Percentiles rank a stretch among this genome's conserved stretches.
phyloP scores from a whole-genome alignment of 2,113 vertebrate species.

The Tichodroma muraria region DNA sequence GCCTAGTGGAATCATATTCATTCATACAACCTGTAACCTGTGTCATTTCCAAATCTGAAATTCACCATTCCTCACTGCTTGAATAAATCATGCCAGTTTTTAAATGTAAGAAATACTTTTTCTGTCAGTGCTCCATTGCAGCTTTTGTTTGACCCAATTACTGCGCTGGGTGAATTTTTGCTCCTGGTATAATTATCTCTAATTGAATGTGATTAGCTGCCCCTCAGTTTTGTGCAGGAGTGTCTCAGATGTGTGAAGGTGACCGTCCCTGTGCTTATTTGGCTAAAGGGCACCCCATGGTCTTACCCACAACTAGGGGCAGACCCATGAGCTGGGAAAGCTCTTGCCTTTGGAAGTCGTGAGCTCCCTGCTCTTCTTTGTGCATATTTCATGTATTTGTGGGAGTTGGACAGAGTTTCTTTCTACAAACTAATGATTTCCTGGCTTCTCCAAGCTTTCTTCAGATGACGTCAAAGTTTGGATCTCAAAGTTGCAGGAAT shows the following conservation, averaged over 20 bases:
- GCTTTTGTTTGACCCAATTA: not conserved
- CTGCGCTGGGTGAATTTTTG: not conserved
- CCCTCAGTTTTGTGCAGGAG: not conserved
- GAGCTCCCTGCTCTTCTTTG: not conserved
- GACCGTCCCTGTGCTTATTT: not conserved
- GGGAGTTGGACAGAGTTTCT: not conserved
- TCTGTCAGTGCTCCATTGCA: not conserved
- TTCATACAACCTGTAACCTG: not conserved
- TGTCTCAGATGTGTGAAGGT: not conserved
- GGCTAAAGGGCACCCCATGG: not conserved
- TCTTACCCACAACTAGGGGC: accelerated
- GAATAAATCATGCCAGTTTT: not conserved
- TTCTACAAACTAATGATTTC: not conserved
- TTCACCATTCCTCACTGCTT: not conserved
- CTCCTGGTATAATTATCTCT: not conserved
- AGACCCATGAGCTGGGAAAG: not conserved
- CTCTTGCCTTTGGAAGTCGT: not conserved
- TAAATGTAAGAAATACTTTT: not conserved
- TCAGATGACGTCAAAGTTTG: not conserved
- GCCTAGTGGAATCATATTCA: slow-evolving; percentile 7
- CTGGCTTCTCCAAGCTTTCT: not conserved
- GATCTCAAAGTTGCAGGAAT: not conserved
- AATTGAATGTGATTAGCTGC: not conserved
- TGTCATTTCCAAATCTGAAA: not conserved
- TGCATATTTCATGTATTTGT: not conserved